phyloP scores from a whole-genome alignment of 2,113 vertebrate genomes.

The Heterocephalus glaber region DNA sequence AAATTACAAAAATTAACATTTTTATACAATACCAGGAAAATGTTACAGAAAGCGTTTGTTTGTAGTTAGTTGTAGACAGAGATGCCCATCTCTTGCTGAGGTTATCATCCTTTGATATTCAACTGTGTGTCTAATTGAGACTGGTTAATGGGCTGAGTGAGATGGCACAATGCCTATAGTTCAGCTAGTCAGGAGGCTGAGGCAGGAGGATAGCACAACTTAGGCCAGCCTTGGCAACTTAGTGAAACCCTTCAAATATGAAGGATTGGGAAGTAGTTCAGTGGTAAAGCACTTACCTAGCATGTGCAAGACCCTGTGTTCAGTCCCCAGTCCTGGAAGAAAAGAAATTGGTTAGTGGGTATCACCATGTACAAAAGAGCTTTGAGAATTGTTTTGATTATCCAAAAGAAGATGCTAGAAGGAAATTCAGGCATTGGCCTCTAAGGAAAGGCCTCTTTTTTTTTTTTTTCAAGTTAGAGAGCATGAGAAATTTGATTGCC shows the following conservation, averaged over 20 bases:
- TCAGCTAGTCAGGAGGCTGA: background rate
- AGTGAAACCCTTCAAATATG: background rate
- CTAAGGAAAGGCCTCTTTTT: background rate
- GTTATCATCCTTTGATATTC: background rate
- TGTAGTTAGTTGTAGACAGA: background rate
- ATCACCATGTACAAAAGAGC: background rate
- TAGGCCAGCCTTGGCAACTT: background rate
- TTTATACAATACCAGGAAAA: conserved; percentile 25
- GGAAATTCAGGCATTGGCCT: background rate
- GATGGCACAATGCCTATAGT: background rate
- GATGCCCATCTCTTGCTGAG: background rate
- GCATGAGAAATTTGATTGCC: conserved; percentile 27
- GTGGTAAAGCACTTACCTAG: background rate
- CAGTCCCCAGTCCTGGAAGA: background rate
- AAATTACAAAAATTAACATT: background rate
- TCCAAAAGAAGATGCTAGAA: background rate
- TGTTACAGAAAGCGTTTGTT: background rate
- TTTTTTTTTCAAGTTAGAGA: conserved; percentile 39
- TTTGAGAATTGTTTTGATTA: conserved; percentile 51
- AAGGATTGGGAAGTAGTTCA: background rate
- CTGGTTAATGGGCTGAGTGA: background rate
- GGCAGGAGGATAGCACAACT: background rate
- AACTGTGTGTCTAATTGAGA: background rate
- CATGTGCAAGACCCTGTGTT: no score
- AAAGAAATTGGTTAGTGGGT: background rate